These are phyloP conservation scores for Crossaster papposus DNA, from an alignment of 53 echinoderm and acorn worm species.

Conservation along the genomic window DNA sequence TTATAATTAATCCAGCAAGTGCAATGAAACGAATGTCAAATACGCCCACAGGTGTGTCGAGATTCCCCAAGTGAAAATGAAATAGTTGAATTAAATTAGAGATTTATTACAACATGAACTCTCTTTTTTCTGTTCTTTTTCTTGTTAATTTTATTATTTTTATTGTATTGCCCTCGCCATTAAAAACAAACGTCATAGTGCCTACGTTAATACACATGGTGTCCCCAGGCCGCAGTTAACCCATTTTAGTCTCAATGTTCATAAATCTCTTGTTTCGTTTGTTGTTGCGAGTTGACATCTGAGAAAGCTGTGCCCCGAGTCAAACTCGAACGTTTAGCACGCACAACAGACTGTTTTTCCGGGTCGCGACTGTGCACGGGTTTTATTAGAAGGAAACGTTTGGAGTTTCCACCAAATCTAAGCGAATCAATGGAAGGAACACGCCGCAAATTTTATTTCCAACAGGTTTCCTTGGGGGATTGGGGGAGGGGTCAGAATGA, in stretches of 20 bases:
- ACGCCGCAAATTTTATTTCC: not conserved
- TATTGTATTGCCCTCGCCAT: not conserved
- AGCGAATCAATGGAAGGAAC: not conserved
- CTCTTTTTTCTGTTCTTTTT: not conserved
- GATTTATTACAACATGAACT: too few relatives aligned
- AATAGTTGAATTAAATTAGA: too few relatives aligned
- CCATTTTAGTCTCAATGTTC: not conserved
- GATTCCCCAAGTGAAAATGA: too few relatives aligned
- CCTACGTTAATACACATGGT: not conserved
- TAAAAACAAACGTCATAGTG: not conserved
- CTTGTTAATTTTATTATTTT: not conserved
- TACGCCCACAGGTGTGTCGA: too few relatives aligned
- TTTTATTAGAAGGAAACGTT: constrained; percentile 37
- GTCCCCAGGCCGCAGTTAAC: not conserved
- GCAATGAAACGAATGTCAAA: too few relatives aligned
- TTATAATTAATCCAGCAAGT: too few relatives aligned
- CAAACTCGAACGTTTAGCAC: not conserved
- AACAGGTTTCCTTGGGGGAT: constrained; percentile 16
- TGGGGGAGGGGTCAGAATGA: not conserved
- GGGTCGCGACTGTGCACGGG: not conserved
- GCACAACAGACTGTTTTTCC: not conserved
- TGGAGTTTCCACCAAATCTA: constrained; percentile 14
- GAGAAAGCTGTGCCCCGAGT: not conserved
- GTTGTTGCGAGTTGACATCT: not conserved
- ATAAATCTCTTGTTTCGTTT: not conserved